Conservation (phyloP, 2,888 invertebrate species). For the Calameuta filiformis region DNA sequence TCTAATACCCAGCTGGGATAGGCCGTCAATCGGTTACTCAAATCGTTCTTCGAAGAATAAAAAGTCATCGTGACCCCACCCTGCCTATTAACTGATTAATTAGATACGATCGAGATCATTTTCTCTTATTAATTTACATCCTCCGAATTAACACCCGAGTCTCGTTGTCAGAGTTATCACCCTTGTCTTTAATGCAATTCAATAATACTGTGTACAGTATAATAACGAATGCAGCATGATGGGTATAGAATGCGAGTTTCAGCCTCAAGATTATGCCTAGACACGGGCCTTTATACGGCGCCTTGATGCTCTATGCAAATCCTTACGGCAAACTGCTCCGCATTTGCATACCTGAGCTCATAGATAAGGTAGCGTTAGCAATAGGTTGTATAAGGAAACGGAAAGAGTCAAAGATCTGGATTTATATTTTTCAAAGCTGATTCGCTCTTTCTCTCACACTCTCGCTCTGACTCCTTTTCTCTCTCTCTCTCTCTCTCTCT, state of each 20-base stretch:
- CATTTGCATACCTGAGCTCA: constrained; percentile 57
- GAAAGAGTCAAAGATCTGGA: constrained; percentile 10
- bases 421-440: constrained; percentile 5
- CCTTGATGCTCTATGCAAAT: constrained; percentile 56
- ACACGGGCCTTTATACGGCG: constrained; percentile 56
- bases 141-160: not conserved
- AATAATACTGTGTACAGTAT: not conserved
- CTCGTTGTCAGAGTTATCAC: not conserved
- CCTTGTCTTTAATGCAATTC: not conserved
- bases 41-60: not conserved
- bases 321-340: constrained; percentile 56
- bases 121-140: not conserved
- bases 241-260: not conserved
- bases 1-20: not conserved
- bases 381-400: constrained; percentile 29
- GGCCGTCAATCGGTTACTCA: not conserved
- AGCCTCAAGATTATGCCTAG: constrained; percentile 53
- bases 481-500: not conserved
- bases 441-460: constrained; percentile 34
- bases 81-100: not conserved
- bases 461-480: not conserved
- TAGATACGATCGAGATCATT: not conserved
- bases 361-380: constrained; percentile 59
- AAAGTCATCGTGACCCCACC: not conserved
- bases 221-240: not conserved